Base-by-base conservation (phyloP, 1,140 invertebrate genomes). In the Drosophila burlai region DNA sequence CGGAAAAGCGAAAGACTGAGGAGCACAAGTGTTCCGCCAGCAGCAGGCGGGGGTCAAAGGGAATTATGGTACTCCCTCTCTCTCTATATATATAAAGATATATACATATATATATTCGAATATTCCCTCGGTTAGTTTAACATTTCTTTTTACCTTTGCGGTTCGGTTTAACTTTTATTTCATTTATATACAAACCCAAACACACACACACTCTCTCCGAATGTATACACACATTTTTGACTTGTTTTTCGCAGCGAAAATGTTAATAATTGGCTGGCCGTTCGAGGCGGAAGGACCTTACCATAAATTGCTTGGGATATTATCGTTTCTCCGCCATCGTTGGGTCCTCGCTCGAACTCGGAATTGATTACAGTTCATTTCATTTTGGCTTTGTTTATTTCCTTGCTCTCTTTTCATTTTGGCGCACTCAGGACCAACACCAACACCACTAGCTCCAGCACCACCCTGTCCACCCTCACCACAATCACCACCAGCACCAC, bases 331-430 rank as follows among this genome's bases (percentile, higher is more conserved):
- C 50, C 16, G 64, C 36, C 47, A 34, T 21, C 16, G 6, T 8
- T 6, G 9, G 21, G 54, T 57, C 54, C 54, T 55, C 24, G 52
- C 58, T 26, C 76, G 66, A 78, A 63, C 75, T 79, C 66, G 67
- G 47, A 79, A 79, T 79, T 79, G 76, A 79, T 79, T 79, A 79
- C 76, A 79, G 76, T 79, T 79, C 76, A 79, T 79, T 79, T 79
- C 76, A 79, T 79, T 79, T 73, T 79, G 76, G 76, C 76, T 79
- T 79, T 79, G 76, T 79, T 79, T 79, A 79, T 79, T 79, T 78
- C 75, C 75, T 45, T 71, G 72, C 57, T 57, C 43, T 66, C 52
- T 46, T 62, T 55, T 72, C 49, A 45, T 72, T 72, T 62, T 71
- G 52, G 34, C 34, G 52, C 34, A 55, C 52, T 55, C 18, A 11